Conservation (phyloP, 2,113 vertebrate species). For the Anhinga rufa region DNA sequence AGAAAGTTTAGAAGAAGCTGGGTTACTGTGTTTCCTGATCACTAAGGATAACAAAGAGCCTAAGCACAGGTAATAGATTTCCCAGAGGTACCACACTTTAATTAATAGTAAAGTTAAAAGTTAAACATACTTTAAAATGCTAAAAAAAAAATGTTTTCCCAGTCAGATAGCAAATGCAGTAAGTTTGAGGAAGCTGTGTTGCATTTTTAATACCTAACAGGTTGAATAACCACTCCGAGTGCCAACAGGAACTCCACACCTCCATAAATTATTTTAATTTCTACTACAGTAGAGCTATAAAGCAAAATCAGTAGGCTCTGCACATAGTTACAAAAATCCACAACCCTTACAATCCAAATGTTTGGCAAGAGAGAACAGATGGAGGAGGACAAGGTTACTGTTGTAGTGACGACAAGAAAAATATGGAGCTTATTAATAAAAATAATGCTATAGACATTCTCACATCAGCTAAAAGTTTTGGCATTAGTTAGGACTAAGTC, state of each 20-base stretch:
- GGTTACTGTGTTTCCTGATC: background rate
- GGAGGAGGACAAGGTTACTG: background rate
- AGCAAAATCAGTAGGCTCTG: background rate
- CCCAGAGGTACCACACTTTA: background rate
- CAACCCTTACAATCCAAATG: background rate
- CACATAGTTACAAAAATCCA: background rate
- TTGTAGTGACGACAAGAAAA: background rate
- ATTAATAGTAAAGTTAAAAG: background rate
- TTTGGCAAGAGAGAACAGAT: background rate
- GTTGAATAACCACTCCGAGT: background rate
- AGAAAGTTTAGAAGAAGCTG: background rate
- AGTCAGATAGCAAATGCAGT: background rate
- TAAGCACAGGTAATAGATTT: background rate
- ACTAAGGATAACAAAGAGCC: background rate
- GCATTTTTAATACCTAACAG: background rate
- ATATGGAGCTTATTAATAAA: background rate
- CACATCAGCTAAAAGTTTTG: background rate
- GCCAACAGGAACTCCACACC: background rate
- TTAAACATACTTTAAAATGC: background rate
- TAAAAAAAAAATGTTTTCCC: background rate
- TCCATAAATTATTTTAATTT: background rate
- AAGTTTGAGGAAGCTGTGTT: background rate
- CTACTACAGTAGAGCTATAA: background rate
- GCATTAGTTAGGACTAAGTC: background rate
- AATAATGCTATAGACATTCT: background rate